These are phyloP conservation scores for Tachina lurida DNA, from an alignment of 2,888 invertebrate genomes.

Conservation along the genomic window DNA sequence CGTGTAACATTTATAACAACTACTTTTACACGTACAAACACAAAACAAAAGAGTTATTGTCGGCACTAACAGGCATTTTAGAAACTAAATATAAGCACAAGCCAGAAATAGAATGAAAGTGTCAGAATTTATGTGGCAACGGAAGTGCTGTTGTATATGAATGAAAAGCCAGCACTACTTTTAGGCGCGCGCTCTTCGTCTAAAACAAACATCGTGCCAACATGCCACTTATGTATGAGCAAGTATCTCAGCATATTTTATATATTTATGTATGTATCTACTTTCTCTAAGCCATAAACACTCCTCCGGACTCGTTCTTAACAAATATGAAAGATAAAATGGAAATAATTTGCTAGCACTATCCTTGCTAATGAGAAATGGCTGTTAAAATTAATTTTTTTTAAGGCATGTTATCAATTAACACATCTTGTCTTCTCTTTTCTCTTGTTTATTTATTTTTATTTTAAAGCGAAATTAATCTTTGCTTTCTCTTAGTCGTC, in stretches of 20 bases:
- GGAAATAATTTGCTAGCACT: background rate
- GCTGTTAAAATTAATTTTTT: slow-evolving; percentile 56
- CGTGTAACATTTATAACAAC: slow-evolving; percentile 24
- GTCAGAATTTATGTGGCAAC: slow-evolving; percentile 60
- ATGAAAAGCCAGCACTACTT: slow-evolving; percentile 28
- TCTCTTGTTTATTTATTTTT: background rate
- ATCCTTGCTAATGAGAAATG: slow-evolving; percentile 27
- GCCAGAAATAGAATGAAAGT: slow-evolving; percentile 30
- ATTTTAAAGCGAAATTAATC: slow-evolving; percentile 24
- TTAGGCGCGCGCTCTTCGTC: slow-evolving; percentile 22
- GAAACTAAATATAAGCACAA: slow-evolving; percentile 15
- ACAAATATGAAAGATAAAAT: slow-evolving; percentile 6
- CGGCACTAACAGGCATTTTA: slow-evolving; percentile 27
- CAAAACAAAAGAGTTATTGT: slow-evolving; percentile 18
- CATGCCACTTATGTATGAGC: background rate
- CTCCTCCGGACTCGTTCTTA: background rate
- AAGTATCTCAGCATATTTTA: background rate
- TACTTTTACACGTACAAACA: slow-evolving; percentile 3
- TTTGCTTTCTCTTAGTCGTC: background rate
- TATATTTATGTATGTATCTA: background rate
- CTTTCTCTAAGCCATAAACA: slow-evolving; percentile 9
- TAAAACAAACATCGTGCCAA: background rate
- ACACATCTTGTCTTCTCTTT: slow-evolving; percentile 22
- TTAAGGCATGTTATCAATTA: slow-evolving; percentile 60
- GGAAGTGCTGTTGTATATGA: slow-evolving; percentile 54